phyloP scores from a whole-genome alignment of 2,888 invertebrate genomes.

The Metacarcinus magister region DNA sequence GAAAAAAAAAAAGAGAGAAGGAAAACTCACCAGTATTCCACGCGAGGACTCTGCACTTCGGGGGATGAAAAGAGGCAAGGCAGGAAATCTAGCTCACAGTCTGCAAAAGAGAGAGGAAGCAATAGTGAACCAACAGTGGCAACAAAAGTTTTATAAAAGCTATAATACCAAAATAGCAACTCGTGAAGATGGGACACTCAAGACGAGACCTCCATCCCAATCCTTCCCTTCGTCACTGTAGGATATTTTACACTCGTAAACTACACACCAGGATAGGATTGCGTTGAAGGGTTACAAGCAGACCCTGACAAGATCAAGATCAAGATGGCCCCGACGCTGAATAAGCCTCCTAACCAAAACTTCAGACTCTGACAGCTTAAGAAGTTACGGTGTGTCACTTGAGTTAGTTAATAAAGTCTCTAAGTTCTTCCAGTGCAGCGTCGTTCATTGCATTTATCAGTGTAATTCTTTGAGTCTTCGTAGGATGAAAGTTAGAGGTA shows the following conservation, averaged over 20 bases:
- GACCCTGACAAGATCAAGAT: background rate
- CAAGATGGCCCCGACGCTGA: background rate
- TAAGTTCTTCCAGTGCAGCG: background rate
- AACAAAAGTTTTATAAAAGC: background rate
- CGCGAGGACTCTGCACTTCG: background rate
- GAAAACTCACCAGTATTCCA: background rate
- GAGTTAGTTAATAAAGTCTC: background rate
- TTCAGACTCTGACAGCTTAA: background rate
- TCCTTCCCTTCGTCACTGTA: background rate
- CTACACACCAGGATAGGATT: background rate
- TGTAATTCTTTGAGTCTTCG: background rate
- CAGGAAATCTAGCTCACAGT: background rate
- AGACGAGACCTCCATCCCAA: background rate
- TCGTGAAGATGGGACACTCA: background rate
- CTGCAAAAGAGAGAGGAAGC: constrained; percentile 1
- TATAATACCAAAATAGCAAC: background rate
- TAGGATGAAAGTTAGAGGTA: background rate
- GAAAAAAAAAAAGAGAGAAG: background rate
- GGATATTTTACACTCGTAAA: background rate
- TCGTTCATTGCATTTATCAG: background rate
- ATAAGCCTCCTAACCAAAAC: background rate
- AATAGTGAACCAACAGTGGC: background rate
- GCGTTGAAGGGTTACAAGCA: background rate
- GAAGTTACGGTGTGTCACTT: background rate
- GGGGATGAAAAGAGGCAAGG: background rate